Evolutionary conservation across 2,888 invertebrate genomes (phyloP).

Genomic region (Cinara cedri): DNA sequence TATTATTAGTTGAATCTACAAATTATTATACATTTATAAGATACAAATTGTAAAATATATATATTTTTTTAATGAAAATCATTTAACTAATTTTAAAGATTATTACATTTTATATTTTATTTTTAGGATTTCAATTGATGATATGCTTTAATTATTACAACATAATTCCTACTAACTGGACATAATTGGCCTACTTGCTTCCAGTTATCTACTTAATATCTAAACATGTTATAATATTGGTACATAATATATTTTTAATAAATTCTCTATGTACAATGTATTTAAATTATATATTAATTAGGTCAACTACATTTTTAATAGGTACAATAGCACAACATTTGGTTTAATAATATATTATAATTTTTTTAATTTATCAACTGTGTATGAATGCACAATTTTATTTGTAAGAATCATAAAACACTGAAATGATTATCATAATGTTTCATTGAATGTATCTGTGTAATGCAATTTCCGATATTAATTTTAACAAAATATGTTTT

Average conservation of each 20-base stretch:
- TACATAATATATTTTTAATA: conserved; percentile 19
- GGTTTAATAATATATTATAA: not conserved
- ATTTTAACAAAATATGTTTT: no score
- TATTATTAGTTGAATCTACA: not conserved
- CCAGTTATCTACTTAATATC: conserved; percentile 7
- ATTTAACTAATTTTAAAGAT: not conserved
- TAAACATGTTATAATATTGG: not conserved
- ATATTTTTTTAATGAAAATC: conserved; percentile 6
- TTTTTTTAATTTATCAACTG: no score
- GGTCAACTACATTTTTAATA: not conserved
- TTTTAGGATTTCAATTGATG: conserved; percentile 51
- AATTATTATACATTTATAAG: not conserved
- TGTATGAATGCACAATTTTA: no score
- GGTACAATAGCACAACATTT: not conserved
- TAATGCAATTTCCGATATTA: no score
- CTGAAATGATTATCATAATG: no score
- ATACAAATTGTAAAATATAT: not conserved
- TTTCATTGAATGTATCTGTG: no score
- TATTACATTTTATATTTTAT: conserved; percentile 39
- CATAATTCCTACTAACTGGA: conserved; percentile 47
- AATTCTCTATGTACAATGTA: conserved; percentile 1
- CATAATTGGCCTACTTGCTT: conserved; percentile 26
- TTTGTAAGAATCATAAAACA: no score
- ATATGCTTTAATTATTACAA: conserved; percentile 17
- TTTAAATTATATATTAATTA: not conserved